phyloP scores from a whole-genome alignment of 2,888 invertebrate species.

The Acronicta alni region DNA sequence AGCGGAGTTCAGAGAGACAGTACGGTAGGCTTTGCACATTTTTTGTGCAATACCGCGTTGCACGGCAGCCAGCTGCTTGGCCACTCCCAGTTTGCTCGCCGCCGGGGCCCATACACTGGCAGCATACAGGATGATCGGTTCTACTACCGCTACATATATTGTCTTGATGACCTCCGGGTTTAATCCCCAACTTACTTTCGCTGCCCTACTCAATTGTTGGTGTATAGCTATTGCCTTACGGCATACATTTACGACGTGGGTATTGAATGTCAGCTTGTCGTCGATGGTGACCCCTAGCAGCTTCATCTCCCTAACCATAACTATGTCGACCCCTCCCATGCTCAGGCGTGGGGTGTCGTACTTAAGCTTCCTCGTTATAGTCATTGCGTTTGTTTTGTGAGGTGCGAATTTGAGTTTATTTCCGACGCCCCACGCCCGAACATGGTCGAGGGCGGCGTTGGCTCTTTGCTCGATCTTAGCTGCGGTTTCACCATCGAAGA shows the following conservation, averaged over 20 bases:
- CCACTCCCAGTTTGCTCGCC: conserved; percentile 1
- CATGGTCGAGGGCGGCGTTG: conserved; percentile 2
- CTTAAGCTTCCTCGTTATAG: neutral
- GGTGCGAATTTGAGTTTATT: conserved; percentile 2
- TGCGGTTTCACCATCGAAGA: neutral
- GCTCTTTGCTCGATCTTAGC: neutral
- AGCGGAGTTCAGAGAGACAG: conserved; percentile 2
- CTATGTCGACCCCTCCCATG: too few species aligned
- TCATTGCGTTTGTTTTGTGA: neutral
- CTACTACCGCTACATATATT: neutral
- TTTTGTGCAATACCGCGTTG: neutral
- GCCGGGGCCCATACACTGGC: conserved; percentile 8
- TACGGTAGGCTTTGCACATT: neutral
- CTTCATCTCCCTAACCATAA: neutral
- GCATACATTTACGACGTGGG: neutral
- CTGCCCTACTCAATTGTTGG: neutral
- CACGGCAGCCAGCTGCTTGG: neutral
- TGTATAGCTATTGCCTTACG: neutral
- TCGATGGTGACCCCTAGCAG: conserved; percentile 2
- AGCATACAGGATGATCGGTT: conserved; percentile 4
- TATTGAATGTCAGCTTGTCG: neutral
- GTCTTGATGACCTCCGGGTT: neutral
- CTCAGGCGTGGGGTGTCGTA: too few species aligned
- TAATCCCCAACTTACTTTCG: conserved; percentile 6
- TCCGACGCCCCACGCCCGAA: neutral